These are phyloP conservation scores for Machimus atricapillus DNA, from an alignment of 2,888 invertebrate species.

Conservation along the genomic window DNA sequence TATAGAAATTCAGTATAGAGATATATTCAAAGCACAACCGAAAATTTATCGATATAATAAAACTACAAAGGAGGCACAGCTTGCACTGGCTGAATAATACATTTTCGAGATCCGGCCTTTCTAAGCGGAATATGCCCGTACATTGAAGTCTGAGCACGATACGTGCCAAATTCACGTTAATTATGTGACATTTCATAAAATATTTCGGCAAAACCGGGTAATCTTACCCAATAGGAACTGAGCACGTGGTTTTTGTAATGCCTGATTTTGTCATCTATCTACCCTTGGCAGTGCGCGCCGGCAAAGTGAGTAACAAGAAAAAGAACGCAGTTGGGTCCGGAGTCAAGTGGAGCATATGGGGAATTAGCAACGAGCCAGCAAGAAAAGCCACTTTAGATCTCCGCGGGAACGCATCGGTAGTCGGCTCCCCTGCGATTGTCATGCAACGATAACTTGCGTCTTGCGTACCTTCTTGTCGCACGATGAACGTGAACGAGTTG, in stretches of 20 bases:
- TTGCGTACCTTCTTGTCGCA: conserved; percentile 8
- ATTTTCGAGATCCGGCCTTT: background rate
- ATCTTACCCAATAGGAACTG: background rate
- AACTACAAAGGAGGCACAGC: background rate
- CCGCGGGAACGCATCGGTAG: background rate
- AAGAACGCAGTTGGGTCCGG: background rate
- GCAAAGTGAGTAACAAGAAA: background rate
- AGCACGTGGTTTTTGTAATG: conserved; percentile 9
- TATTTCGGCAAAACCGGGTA: background rate
- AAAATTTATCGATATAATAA: background rate
- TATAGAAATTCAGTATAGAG: background rate
- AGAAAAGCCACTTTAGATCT: background rate
- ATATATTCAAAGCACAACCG: background rate
- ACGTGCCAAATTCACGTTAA: conserved; percentile 24
- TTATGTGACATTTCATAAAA: conserved; percentile 25
- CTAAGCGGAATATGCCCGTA: background rate
- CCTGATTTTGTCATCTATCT: background rate
- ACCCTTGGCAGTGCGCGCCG: background rate
- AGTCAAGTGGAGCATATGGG: background rate
- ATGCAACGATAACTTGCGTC: conserved; percentile 21
- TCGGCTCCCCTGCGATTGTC: conserved; percentile 11
- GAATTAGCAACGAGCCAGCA: background rate
- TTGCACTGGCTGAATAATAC: background rate
- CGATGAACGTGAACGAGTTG: conserved; percentile 21
- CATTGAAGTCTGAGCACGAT: background rate